phyloP scores from a whole-genome alignment of 1,140 invertebrate species.

The Aphis craccivora region DNA sequence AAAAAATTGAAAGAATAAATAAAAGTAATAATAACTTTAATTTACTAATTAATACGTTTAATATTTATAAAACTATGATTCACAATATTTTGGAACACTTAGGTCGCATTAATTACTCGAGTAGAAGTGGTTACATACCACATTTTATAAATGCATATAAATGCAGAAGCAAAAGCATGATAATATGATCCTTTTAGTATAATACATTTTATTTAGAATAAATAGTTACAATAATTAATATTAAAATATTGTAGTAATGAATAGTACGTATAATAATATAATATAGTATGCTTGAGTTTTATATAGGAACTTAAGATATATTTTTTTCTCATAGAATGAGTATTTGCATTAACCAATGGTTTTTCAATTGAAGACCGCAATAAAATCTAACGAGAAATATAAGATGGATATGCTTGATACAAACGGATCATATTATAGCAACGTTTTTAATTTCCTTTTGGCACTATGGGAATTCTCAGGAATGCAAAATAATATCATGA shows the following conservation, averaged over 20 bases:
- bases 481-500: not conserved
- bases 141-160: too few species aligned
- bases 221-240: not conserved
- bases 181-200: too few species aligned
- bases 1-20: too few species aligned
- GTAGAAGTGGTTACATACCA: not conserved
- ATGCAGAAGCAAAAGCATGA: too few species aligned
- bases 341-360: not conserved
- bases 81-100: not conserved
- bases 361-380: not conserved
- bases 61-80: not conserved
- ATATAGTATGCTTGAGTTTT: not conserved
- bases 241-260: not conserved
- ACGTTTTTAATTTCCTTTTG: not conserved
- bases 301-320: not conserved
- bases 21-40: not conserved
- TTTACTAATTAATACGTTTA: not conserved
- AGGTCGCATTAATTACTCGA: not conserved
- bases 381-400: not conserved
- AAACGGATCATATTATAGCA: not conserved
- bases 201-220: not conserved
- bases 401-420: fast-evolving
- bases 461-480: not conserved
- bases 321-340: not conserved
- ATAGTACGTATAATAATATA: not conserved